phyloP scores from a whole-genome alignment of 2,113 vertebrate genomes.

The Elephantulus edwardii region DNA sequence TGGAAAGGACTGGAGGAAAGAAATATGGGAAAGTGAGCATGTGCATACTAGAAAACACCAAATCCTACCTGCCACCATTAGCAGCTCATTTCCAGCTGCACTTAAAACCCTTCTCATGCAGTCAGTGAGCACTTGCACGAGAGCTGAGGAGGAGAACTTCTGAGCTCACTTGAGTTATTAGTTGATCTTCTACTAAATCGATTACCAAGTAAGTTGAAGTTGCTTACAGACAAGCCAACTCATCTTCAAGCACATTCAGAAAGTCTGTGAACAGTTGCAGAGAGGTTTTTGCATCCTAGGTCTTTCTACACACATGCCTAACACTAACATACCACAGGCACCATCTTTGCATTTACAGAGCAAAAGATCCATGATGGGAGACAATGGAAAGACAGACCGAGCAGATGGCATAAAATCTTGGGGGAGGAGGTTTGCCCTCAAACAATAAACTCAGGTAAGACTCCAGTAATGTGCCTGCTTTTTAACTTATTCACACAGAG shows the following conservation, averaged over 20 bases:
- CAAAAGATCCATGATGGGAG: conserved; percentile 32
- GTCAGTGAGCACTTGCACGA: not conserved
- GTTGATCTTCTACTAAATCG: conserved; percentile 80
- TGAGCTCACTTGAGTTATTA: conserved; percentile 68
- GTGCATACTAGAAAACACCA: not conserved
- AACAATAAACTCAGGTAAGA: conserved; percentile 54
- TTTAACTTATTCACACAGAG: conserved; percentile 67
- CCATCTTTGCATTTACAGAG: conserved; percentile 55
- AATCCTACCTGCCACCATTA: not conserved
- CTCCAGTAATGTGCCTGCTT: conserved; percentile 40
- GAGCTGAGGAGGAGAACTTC: conserved; percentile 63
- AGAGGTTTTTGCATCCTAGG: conserved; percentile 74
- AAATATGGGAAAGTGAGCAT: not conserved
- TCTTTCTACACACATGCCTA: conserved; percentile 76
- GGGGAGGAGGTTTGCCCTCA: not conserved
- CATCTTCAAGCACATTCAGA: conserved; percentile 80
- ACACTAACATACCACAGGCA: conserved; percentile 66
- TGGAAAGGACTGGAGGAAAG: not conserved
- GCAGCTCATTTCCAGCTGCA: not conserved
- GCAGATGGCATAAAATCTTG: conserved; percentile 43
- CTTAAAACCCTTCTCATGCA: not conserved
- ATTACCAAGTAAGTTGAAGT: conserved; percentile 75
- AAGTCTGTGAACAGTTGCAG: conserved; percentile 68
- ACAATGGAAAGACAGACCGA: conserved; percentile 47
- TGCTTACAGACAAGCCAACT: conserved; percentile 77